Conservation (phyloP, 2,888 invertebrate species). For the Apamea anceps region DNA sequence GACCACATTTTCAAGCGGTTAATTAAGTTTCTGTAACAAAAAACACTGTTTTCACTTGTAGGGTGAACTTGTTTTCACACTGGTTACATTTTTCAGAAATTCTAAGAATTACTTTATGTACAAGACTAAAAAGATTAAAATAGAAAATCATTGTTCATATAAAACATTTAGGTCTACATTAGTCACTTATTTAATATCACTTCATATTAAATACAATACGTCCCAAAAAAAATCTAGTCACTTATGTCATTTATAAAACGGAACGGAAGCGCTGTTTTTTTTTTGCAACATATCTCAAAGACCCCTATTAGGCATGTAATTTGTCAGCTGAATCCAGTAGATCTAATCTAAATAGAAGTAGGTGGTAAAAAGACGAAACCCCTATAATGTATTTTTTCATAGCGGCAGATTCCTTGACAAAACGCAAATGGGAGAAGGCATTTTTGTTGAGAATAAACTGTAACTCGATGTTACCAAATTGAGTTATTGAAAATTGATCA, state of each 20-base stretch:
- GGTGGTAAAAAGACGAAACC: background rate
- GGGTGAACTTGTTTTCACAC: background rate
- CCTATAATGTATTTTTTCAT: constrained; percentile 1
- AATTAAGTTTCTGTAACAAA: constrained; percentile 31
- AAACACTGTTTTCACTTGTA: background rate
- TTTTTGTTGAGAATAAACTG: constrained; percentile 23
- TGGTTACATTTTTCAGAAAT: background rate
- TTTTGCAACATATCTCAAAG: background rate
- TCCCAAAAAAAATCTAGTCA: background rate
- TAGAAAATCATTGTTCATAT: background rate
- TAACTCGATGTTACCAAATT: constrained; percentile 13
- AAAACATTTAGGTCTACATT: background rate
- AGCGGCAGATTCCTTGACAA: background rate
- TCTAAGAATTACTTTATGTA: constrained; percentile 1
- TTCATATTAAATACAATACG: background rate
- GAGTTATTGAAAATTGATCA: constrained; percentile 27
- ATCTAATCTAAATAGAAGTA: background rate
- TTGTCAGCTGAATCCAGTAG: background rate
- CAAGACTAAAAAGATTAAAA: background rate
- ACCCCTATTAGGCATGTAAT: background rate
- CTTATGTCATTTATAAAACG: background rate
- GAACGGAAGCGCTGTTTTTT: too few species aligned
- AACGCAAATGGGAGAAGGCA: background rate
- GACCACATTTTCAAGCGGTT: constrained; percentile 5
- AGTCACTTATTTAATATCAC: background rate